Evolutionary conservation across 2,113 vertebrate species (phyloP), one percentile per base, ranked within the genome.

Genomic region (Chaetodon auriga): DNA sequence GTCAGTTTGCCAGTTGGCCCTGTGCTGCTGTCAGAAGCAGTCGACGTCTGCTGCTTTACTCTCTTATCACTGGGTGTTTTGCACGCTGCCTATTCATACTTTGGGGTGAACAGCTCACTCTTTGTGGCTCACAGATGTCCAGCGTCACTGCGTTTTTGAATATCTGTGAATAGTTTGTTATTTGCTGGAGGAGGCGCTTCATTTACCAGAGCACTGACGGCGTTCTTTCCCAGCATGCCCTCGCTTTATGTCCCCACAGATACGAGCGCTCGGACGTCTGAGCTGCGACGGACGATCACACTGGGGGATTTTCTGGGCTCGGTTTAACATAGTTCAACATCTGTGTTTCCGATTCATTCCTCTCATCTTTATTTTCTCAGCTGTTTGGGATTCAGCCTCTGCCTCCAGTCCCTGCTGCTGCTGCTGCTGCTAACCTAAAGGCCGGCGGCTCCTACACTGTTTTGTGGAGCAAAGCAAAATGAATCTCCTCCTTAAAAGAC

Each of bases 71-170:
- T 16, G 46, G 62, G 6, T n/a, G 38, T 58, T 69, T 48, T 57
- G 30, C 68, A 54, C 38, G 30, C 41, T 30, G 36, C 10, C 48
- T 71, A 3, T 53, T 81, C 48, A 61, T 46, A 46, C 48, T 8
- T 36, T 0, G 41, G n/a, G 60, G 66, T 71, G 46, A 81, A 78
- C 65, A 64, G 41, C 64, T 64, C 63, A 10, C 11, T 68, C 65
- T 72, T 5, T 82, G 78, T 68, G 14, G 41, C 58, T 82, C 68
- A 57, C 83, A 80, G 51, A 21, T 49, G 78, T 78, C 23, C 75
- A 60, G 3, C 66, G 41, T 81, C 7, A 16, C 58, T 58, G 54
- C 53, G 75, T 81, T 79, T 61, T 79, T 61, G 43, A 76, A 70
- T 83, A 68, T 25, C 43, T 49, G 38, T 57, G 49, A 60, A 60